Base-by-base conservation (phyloP, 2,113 vertebrate species). In the Acinonyx jubatus region DNA sequence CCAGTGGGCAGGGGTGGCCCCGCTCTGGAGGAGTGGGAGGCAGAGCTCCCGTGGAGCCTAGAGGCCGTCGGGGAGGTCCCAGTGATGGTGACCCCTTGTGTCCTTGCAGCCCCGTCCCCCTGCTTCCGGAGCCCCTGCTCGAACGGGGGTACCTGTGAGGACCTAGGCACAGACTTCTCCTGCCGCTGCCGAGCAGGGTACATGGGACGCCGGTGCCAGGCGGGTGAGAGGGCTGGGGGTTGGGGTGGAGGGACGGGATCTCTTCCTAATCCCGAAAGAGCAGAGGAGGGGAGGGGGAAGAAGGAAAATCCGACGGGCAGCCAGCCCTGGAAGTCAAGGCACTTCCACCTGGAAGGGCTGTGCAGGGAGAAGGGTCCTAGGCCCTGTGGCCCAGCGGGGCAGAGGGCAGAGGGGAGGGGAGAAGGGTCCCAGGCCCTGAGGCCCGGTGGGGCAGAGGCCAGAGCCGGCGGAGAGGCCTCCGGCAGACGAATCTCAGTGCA, bases 71-170 rank as follows among this genome's bases (percentile, higher is more conserved):
- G 23, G 8, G 63, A 27, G 16, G 27, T n/a, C 63, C 2, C 1
- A 0, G 38, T 36, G 15, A 86, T 1, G 4, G 16, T 29, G 0
- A 4, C 36, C 78, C 27, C 91, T 80, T 78, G 1, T 13, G 83
- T 23, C 96, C 96, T 94, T 94, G 41, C 96, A 99, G 98, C 92
- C 87, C 98, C 98, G 1, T 98, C 99, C 5, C 98, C 98, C 0
- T 99, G 99, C 94, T 98, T 98, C 93, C 93, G 97, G 82, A 98
- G 93, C 84, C 99, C 98, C 4, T 99, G 99, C 0, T 87, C 98
- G 91, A 99, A 99, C 0, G 99, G 99, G 0, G 99, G 98, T 7
- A 99, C 98, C 73, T 99, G 99, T 0, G 82, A 99, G 92, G 98
- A 99, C 86, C 97, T 98, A 0, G 97, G 91, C 0, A 81, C 83